Percentiles rank a stretch among this genome's conserved stretches.
Conservation (phyloP, 2,888 invertebrate species). For the Cylindroiulus punctatus region DNA sequence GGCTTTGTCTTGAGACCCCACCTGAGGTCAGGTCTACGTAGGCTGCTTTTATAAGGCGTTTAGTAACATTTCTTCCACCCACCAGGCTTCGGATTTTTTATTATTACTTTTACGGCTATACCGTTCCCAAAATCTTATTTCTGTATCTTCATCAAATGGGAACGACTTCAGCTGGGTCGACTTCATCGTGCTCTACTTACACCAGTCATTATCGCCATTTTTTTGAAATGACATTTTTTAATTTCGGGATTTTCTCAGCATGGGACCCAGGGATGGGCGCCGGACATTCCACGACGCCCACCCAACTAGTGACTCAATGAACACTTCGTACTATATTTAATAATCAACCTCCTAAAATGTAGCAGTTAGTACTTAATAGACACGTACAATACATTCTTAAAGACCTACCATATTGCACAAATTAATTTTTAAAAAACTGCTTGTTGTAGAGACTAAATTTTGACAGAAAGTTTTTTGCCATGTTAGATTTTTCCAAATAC, state of each 20-base stretch:
- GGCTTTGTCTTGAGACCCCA: constrained; percentile 30
- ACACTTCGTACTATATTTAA: not conserved
- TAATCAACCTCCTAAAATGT: no score
- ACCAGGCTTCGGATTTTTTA: no score
- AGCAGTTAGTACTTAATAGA: no score
- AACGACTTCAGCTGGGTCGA: not conserved
- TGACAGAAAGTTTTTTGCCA: no score
- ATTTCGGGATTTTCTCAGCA: not conserved
- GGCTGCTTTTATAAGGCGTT: not conserved
- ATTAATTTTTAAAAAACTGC: no score
- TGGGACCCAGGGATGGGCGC: constrained; percentile 31
- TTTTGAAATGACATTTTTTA: constrained; percentile 23
- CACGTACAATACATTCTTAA: no score
- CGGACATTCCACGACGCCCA: not conserved
- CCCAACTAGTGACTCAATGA: not conserved
- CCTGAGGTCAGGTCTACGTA: not conserved
- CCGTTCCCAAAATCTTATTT: constrained; percentile 40
- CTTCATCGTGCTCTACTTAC: no score
- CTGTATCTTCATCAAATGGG: not conserved
- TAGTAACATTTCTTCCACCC: no score
- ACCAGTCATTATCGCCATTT: no score
- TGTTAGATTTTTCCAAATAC: no score
- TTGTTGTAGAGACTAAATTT: no score
- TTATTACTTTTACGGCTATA: not conserved
- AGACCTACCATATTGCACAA: no score